phyloP scores from a whole-genome alignment of 2,113 vertebrate species.

The Corydoras sp. region DNA sequence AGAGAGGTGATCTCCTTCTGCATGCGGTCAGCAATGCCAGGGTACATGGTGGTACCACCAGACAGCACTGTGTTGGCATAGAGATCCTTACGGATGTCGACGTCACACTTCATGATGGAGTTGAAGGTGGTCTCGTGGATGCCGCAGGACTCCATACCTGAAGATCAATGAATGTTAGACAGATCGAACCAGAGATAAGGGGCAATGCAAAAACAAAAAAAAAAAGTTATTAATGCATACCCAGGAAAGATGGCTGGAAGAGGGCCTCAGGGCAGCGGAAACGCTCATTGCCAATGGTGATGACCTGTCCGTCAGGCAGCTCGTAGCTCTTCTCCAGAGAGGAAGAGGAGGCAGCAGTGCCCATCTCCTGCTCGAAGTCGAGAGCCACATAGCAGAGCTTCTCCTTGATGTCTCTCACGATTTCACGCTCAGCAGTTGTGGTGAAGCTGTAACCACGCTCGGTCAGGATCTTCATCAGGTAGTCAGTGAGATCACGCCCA shows the following conservation, averaged over 20 bases:
- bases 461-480: constrained; percentile 99
- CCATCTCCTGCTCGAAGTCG: constrained; percentile 98
- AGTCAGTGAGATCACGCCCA: constrained; percentile 96
- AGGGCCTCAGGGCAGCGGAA: constrained; percentile 94
- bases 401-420: constrained; percentile 96
- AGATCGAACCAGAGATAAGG: too few relatives aligned
- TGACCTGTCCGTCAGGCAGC: constrained; percentile 93
- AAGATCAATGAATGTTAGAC: background rate
- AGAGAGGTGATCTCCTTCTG: constrained; percentile 70
- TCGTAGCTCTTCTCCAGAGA: constrained; percentile 97
- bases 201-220: background rate
- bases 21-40: constrained; percentile 66
- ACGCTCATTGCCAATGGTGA: constrained; percentile 93
- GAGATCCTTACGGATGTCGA: constrained; percentile 70
- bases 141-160: constrained; percentile 67
- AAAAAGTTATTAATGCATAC: constrained; percentile 54
- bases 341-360: constrained; percentile 85
- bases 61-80: constrained; percentile 68
- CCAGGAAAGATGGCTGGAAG: constrained; percentile 95
- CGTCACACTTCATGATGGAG: constrained; percentile 71
- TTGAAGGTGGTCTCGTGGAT: constrained; percentile 69
- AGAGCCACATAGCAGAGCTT: constrained; percentile 95
- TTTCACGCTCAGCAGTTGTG: constrained; percentile 92
- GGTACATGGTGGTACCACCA: constrained; percentile 64
- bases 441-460: constrained; percentile 96